Conservation (phyloP, 2,888 invertebrate species). For the Seira sanloemensis region DNA sequence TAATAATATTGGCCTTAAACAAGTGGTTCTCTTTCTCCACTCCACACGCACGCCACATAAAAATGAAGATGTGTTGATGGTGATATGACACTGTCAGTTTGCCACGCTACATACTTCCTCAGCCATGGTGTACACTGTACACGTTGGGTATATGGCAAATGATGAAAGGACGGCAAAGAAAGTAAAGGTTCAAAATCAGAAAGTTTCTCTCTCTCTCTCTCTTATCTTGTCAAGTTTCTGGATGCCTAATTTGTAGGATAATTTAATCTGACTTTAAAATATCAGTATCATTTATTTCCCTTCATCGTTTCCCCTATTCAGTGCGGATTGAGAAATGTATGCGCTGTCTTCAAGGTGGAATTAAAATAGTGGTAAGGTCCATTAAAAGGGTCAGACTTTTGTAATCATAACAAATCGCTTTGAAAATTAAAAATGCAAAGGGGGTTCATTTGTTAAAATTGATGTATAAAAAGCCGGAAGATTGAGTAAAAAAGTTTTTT, state of each 20-base stretch:
- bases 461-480: too few relatives aligned
- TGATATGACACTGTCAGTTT: constrained; percentile 52
- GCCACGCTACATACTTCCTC: neutral
- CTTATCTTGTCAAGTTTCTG: neutral
- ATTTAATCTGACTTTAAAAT: constrained; percentile 65
- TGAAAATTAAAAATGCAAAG: neutral
- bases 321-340: neutral
- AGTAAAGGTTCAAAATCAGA: neutral
- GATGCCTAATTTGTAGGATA: constrained; percentile 43
- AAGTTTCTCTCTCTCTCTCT: neutral
- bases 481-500: too few relatives aligned
- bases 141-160: too few relatives aligned
- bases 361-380: neutral
- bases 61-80: constrained; percentile 44
- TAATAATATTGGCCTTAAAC: neutral
- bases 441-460: too few relatives aligned
- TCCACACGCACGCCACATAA: neutral
- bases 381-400: neutral
- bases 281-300: constrained; percentile 58
- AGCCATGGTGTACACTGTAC: neutral
- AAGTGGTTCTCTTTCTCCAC: neutral
- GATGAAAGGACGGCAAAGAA: neutral
- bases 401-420: neutral
- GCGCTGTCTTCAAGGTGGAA: neutral
- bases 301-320: constrained; percentile 8